Evolutionary conservation across 2,888 invertebrate species (phyloP).

Genomic region (Azorinus chamasolen): DNA sequence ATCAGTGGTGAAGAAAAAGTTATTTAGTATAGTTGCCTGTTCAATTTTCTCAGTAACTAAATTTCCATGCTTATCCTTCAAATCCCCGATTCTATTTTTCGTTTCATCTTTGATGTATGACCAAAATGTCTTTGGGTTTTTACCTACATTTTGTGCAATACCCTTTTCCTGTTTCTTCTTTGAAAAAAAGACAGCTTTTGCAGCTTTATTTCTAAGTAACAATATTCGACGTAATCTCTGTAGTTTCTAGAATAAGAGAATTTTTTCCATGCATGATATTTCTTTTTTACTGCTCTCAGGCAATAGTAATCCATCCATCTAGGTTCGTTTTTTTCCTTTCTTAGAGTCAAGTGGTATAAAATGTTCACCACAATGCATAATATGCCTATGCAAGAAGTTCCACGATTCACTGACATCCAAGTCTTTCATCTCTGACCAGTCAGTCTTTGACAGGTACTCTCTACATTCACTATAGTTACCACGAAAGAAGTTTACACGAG

Average conservation of each 20-base stretch:
- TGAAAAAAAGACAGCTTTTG: constrained; percentile 4
- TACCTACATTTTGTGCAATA: neutral
- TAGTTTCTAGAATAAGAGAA: neutral
- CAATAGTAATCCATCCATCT: constrained; percentile 5
- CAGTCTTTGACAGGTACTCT: neutral
- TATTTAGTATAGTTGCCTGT: neutral
- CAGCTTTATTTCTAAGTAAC: constrained; percentile 1
- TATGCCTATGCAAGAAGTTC: neutral
- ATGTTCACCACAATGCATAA: neutral
- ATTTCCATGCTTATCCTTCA: neutral
- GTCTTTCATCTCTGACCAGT: neutral
- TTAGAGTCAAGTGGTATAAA: neutral
- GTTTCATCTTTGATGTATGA: neutral
- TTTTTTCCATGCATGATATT: constrained; percentile 1
- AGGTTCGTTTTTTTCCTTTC: neutral
- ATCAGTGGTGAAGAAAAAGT: neutral
- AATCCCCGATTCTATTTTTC: neutral
- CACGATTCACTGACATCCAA: neutral
- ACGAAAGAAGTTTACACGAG: neutral
- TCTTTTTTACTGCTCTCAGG: constrained; percentile 3
- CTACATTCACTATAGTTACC: neutral
- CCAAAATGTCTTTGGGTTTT: constrained; percentile 3
- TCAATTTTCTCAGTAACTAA: neutral
- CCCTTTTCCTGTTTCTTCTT: constrained; percentile 10
- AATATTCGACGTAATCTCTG: constrained; percentile 5